Evolutionary conservation across 2,888 invertebrate species (phyloP).

Genomic region (Dorcus hopei): DNA sequence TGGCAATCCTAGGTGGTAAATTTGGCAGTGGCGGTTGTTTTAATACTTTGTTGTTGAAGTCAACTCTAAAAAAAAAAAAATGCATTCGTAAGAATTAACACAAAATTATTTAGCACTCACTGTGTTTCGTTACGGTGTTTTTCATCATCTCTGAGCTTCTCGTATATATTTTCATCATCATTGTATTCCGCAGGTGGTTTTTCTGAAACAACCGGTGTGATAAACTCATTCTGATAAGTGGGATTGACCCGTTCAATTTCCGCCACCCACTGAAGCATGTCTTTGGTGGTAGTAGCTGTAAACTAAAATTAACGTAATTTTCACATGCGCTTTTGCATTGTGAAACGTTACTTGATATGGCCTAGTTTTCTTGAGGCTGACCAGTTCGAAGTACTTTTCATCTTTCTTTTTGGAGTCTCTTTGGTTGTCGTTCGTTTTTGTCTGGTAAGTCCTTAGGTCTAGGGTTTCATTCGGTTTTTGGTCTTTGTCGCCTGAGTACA

Average conservation of each 20-base stretch:
- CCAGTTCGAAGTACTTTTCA: slow-evolving; percentile 8
- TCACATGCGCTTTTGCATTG: background rate
- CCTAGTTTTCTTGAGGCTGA: slow-evolving; percentile 2
- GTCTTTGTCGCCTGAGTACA: slow-evolving; percentile 7
- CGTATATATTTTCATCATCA: slow-evolving; percentile 3
- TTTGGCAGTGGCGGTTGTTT: background rate
- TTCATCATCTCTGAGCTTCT: background rate
- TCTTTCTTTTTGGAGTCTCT: background rate
- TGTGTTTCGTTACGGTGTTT: background rate
- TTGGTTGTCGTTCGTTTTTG: slow-evolving; percentile 2
- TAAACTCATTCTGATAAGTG: background rate
- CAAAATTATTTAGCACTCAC: too few species aligned
- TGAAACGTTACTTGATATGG: slow-evolving; percentile 4
- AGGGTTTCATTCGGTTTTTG: slow-evolving; percentile 7
- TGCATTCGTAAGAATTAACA: too few species aligned
- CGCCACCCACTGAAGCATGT: slow-evolving; percentile 16
- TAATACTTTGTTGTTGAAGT: too few species aligned
- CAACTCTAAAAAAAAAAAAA: too few species aligned
- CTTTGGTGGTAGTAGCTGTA: slow-evolving; percentile 13
- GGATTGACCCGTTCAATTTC: slow-evolving; percentile 2
- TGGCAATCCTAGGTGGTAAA: background rate
- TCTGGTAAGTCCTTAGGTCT: background rate
- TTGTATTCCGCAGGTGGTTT: background rate
- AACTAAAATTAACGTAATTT: slow-evolving; percentile 6
- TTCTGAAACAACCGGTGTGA: background rate